Conservation (phyloP, 2,797 vertebrate genomes). For the Acanthornis magna region DNA sequence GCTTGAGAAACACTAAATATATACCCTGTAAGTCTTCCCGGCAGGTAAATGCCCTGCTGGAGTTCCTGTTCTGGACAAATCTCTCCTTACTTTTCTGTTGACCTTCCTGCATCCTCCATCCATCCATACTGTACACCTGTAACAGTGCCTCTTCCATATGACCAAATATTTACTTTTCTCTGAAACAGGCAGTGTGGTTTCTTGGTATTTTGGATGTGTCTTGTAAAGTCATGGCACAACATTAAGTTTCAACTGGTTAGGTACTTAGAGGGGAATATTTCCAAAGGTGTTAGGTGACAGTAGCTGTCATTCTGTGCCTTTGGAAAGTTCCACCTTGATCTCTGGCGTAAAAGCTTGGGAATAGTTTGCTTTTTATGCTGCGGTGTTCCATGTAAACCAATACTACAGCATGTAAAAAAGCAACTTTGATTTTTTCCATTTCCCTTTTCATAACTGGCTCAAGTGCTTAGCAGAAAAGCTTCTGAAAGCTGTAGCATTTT, state of each 20-base stretch:
- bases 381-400: background rate
- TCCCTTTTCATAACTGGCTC: slow-evolving; percentile 4
- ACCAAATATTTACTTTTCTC: slow-evolving; percentile 8
- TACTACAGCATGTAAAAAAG: slow-evolving; percentile 20
- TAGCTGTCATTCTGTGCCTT: background rate
- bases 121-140: background rate
- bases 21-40: background rate
- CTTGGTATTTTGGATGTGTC: background rate
- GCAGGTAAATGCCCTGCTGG: background rate
- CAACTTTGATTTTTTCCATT: background rate
- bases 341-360: background rate
- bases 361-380: slow-evolving; percentile 32
- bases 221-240: background rate
- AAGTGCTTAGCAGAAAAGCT: slow-evolving; percentile 52
- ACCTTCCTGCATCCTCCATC: background rate
- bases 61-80: background rate
- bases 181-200: background rate
- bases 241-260: background rate
- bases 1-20: slow-evolving; percentile 37
- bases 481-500: slow-evolving; percentile 39
- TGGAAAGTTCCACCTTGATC: background rate
- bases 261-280: background rate
- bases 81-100: background rate
- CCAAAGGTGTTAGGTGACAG: background rate
- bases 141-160: slow-evolving; percentile 47